phyloP scores from a whole-genome alignment of 2,797 vertebrate species.

The Malurus leucopterus region DNA sequence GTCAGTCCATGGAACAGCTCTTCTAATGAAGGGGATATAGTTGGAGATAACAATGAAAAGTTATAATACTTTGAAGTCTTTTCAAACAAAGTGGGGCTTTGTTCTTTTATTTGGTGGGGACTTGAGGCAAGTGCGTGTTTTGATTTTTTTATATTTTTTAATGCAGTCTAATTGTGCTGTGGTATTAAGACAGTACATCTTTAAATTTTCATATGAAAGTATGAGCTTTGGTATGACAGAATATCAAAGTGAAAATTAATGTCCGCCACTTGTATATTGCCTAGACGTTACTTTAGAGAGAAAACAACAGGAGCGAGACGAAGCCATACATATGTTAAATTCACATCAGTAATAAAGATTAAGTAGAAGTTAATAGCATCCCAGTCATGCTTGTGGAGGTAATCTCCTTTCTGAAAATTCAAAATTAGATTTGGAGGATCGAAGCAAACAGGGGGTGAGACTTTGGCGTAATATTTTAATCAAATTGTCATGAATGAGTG shows the following conservation, averaged over 20 bases:
- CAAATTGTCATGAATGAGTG: constrained; percentile 99
- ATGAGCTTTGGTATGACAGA: constrained; percentile 48
- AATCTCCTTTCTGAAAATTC: constrained; percentile 98
- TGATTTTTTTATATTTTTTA: background rate
- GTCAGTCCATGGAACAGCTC: background rate
- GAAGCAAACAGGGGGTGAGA: constrained; percentile 98
- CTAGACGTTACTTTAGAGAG: constrained; percentile 68
- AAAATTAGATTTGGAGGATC: constrained; percentile 98
- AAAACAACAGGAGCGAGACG: constrained; percentile 77
- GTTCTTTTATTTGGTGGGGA: background rate
- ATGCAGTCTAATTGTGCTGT: background rate
- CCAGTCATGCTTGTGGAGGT: constrained; percentile 94
- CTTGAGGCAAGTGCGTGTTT: background rate
- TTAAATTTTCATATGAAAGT: constrained; percentile 33
- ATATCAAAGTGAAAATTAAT: constrained; percentile 68
- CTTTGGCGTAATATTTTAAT: constrained; percentile 99
- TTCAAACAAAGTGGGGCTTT: background rate
- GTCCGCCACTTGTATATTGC: constrained; percentile 65
- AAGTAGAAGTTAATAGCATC: constrained; percentile 97
- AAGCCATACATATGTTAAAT: constrained; percentile 95
- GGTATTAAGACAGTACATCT: constrained; percentile 5
- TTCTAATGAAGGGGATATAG: background rate
- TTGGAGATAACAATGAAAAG: background rate
- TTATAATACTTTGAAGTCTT: background rate
- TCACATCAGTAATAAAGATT: constrained; percentile 95